Evolutionary conservation across 1,140 invertebrate species (phyloP).

Genomic region (Caerostris extrusa): DNA sequence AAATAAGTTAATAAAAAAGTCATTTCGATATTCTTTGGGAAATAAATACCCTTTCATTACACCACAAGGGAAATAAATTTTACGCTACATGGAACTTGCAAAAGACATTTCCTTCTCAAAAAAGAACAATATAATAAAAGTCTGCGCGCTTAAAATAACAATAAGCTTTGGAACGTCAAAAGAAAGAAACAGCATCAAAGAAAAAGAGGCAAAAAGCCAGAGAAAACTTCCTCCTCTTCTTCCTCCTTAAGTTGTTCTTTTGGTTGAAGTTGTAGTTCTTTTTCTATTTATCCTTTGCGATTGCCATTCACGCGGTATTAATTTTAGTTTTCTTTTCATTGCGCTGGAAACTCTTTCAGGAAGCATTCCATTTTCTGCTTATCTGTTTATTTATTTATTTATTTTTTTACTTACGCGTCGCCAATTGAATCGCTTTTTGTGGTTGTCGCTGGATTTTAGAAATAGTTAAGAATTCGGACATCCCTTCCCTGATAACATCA

Average conservation of each 20-base stretch:
- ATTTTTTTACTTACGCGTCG: constrained; percentile 28
- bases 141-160: constrained; percentile 54
- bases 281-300: constrained; percentile 55
- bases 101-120: constrained; percentile 33
- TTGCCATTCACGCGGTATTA: constrained; percentile 73
- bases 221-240: not conserved
- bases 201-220: constrained; percentile 28
- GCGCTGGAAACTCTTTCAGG: constrained; percentile 54
- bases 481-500: not conserved
- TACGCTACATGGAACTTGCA: constrained; percentile 9
- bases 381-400: constrained; percentile 58
- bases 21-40: not conserved
- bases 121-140: constrained; percentile 41
- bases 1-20: constrained; percentile 7
- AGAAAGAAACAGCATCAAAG: not conserved
- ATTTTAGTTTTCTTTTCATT: constrained; percentile 73
- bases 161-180: constrained; percentile 36
- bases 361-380: constrained; percentile 52
- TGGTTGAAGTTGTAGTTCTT: constrained; percentile 68
- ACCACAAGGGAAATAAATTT: constrained; percentile 41
- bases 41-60: constrained; percentile 34
- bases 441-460: constrained; percentile 57
- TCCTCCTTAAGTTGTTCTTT: constrained; percentile 67
- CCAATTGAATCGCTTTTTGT: constrained; percentile 66
- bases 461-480: constrained; percentile 48